phyloP scores from a whole-genome alignment of 1,140 invertebrate genomes.

The Nasonia longicornis region DNA sequence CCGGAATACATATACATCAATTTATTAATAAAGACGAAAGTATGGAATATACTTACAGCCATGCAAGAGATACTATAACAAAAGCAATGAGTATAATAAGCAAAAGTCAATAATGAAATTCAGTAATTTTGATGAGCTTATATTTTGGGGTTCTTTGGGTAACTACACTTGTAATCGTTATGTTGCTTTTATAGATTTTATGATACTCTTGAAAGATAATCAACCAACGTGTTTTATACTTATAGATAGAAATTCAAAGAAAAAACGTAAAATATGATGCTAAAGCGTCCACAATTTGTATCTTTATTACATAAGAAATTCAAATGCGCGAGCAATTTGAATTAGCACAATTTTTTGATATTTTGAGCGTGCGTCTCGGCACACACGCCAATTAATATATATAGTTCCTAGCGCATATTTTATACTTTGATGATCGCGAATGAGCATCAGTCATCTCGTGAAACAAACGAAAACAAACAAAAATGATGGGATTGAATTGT shows the following conservation, averaged over 20 bases:
- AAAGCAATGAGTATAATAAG: background rate
- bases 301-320: background rate
- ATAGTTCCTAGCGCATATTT: slow-evolving; percentile 44
- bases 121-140: background rate
- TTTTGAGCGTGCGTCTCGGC: slow-evolving; percentile 18
- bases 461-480: background rate
- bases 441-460: background rate
- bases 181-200: background rate
- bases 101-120: slow-evolving; percentile 4
- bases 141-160: background rate
- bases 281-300: background rate
- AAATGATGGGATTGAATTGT: slow-evolving; percentile 35
- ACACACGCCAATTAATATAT: slow-evolving; percentile 27
- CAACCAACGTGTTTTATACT: slow-evolving; percentile 30
- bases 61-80: background rate
- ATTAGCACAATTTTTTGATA: slow-evolving; percentile 34
- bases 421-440: slow-evolving; percentile 32
- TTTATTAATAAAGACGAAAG: too few relatives aligned
- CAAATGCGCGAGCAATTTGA: slow-evolving; percentile 18
- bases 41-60: too few relatives aligned
- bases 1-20: too few relatives aligned
- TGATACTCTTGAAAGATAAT: background rate
- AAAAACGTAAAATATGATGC: slow-evolving; percentile 6
- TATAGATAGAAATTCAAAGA: slow-evolving; percentile 25
- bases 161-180: background rate